Evolutionary conservation across 2,888 invertebrate species (phyloP).

Genomic region (Meiosimyza decipiens): DNA sequence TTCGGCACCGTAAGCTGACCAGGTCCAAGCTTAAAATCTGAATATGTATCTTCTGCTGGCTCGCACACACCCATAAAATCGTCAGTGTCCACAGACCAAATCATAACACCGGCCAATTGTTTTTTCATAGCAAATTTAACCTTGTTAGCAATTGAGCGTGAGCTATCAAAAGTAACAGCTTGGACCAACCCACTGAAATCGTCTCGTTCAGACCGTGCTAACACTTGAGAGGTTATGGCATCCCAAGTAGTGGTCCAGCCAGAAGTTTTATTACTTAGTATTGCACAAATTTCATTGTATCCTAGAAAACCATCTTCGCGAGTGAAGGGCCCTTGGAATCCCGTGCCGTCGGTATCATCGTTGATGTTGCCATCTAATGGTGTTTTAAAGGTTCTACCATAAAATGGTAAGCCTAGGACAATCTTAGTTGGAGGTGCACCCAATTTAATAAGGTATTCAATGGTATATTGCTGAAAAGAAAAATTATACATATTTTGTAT

Average conservation of each 20-base stretch:
- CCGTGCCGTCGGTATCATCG: conserved; percentile 69
- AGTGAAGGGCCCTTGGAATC: conserved; percentile 83
- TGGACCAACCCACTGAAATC: conserved; percentile 71
- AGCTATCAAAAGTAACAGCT: conserved; percentile 82
- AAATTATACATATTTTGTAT: not conserved
- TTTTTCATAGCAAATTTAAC: conserved; percentile 74
- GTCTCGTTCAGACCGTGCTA: conserved; percentile 61
- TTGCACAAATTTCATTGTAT: conserved; percentile 84
- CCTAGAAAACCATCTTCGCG: conserved; percentile 86
- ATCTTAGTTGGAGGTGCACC: conserved; percentile 83
- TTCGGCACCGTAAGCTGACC: conserved; percentile 53
- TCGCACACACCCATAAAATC: conserved; percentile 81
- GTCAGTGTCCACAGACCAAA: conserved; percentile 91
- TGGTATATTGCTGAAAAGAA: conserved; percentile 75
- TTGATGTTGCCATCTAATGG: conserved; percentile 61
- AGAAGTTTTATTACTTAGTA: conserved; percentile 71
- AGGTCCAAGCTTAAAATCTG: conserved; percentile 65
- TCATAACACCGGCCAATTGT: conserved; percentile 83
- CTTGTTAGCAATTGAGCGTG: conserved; percentile 79
- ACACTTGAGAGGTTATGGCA: conserved; percentile 67
- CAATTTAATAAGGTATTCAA: conserved; percentile 78
- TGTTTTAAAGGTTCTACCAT: conserved; percentile 81
- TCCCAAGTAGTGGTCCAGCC: conserved; percentile 81
- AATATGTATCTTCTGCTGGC: conserved; percentile 68
- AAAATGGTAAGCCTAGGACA: conserved; percentile 84